Conservation (phyloP, 2,888 invertebrate species). For the Mycalesis mineus region DNA sequence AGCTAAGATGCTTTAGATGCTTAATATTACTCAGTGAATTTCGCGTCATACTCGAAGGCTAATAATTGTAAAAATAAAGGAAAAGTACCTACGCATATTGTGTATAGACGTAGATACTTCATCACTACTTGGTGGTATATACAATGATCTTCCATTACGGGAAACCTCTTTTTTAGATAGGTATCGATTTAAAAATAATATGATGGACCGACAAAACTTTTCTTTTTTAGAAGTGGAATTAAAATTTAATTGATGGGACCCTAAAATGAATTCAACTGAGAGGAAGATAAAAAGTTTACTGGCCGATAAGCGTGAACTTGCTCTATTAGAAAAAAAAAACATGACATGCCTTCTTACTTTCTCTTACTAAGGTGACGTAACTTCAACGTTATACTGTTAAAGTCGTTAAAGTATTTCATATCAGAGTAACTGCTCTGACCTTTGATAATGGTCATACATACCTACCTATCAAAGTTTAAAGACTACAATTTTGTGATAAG, state of each 20-base stretch:
- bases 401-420: constrained; percentile 4
- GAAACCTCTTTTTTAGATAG: no score
- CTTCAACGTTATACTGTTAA: neutral
- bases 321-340: neutral
- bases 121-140: no score
- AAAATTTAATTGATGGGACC: neutral
- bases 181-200: no score
- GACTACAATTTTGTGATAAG: neutral
- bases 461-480: neutral
- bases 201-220: no score
- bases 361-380: constrained; percentile 16
- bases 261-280: neutral
- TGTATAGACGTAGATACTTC: no score
- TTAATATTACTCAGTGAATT: no score
- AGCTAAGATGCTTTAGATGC: no score
- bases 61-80: no score
- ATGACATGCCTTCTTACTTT: constrained; percentile 13
- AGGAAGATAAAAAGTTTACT: constrained; percentile 3
- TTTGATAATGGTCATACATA: constrained; percentile 1
- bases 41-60: no score
- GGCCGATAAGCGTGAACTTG: constrained; percentile 4
- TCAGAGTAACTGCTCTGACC: neutral
- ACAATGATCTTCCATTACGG: no score
- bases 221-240: no score
- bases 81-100: no score